These are phyloP conservation scores for Gisinianus flammeolus DNA, from an alignment of 2,888 invertebrate species.

Conservation along the genomic window DNA sequence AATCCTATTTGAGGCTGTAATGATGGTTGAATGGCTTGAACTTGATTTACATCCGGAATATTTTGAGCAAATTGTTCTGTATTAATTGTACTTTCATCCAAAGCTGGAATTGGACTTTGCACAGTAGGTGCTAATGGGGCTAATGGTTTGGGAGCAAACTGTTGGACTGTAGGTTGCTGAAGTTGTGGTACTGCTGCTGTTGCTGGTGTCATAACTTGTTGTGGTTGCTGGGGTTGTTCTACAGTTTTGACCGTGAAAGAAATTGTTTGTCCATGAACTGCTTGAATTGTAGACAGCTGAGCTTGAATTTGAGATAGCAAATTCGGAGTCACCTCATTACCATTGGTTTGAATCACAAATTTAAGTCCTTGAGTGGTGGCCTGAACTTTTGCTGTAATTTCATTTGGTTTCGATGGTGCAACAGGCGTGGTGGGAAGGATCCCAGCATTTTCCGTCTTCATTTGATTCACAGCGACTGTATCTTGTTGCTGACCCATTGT, in stretches of 20 bases:
- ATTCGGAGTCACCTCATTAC: constrained; percentile 75
- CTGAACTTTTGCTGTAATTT: constrained; percentile 66
- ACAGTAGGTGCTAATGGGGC: neutral
- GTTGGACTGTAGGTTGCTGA: constrained; percentile 12
- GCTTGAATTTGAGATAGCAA: constrained; percentile 76
- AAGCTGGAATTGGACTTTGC: neutral
- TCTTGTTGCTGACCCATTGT: constrained; percentile 51
- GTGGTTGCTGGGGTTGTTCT: neutral
- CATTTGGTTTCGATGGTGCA: constrained; percentile 26
- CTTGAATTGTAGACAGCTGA: constrained; percentile 76
- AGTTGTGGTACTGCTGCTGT: neutral
- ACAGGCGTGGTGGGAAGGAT: neutral
- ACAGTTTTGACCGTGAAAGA: constrained; percentile 34
- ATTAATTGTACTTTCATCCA: neutral
- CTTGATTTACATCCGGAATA: no score
- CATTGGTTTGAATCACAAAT: constrained; percentile 80
- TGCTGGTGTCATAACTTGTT: neutral
- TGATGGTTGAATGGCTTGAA: neutral
- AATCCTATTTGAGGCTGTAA: neutral
- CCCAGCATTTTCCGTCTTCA: constrained; percentile 33
- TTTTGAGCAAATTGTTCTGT: neutral
- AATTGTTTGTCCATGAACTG: constrained; percentile 35
- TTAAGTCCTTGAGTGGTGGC: constrained; percentile 84
- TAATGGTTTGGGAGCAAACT: neutral
- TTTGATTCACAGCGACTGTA: constrained; percentile 46